Evolutionary conservation across 2,888 invertebrate species (phyloP).

Genomic region (Drosophila crucigera): DNA sequence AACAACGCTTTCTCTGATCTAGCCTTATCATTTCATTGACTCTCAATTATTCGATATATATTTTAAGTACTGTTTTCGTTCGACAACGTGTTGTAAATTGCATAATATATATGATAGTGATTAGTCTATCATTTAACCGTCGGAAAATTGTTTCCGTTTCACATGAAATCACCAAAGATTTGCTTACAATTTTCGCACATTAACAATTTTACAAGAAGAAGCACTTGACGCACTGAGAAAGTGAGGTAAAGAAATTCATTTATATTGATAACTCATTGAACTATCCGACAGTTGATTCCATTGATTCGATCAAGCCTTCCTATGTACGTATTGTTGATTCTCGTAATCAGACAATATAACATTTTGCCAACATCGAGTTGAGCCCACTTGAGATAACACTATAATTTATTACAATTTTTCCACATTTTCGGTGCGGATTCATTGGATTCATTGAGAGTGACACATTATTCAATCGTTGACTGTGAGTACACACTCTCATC

Average conservation of each 20-base stretch:
- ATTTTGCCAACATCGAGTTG: conserved; percentile 1
- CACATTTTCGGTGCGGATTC: conserved; percentile 10
- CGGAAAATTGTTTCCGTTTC: not conserved
- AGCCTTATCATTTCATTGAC: conserved; percentile 7
- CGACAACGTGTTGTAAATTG: not conserved
- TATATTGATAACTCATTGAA: conserved; percentile 10
- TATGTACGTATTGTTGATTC: conserved; percentile 24
- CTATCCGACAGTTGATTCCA: not conserved
- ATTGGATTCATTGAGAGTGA: not conserved
- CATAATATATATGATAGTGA: not conserved
- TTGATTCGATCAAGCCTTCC: not conserved
- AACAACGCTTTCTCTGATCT: not conserved
- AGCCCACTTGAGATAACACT: conserved; percentile 21
- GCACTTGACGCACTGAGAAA: not conserved
- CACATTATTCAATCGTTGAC: conserved; percentile 21
- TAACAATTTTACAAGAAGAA: not conserved
- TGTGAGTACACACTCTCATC: conserved; percentile 5
- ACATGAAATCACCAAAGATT: not conserved
- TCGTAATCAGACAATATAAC: not conserved
- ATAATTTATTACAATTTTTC: conserved; percentile 13
- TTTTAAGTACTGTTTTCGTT: not conserved
- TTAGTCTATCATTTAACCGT: not conserved
- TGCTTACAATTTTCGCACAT: not conserved
- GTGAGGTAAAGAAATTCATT: conserved; percentile 1
- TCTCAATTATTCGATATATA: not conserved